Conservation (phyloP, 2,888 invertebrate genomes). For the Caenorhabditis uteleia region DNA sequence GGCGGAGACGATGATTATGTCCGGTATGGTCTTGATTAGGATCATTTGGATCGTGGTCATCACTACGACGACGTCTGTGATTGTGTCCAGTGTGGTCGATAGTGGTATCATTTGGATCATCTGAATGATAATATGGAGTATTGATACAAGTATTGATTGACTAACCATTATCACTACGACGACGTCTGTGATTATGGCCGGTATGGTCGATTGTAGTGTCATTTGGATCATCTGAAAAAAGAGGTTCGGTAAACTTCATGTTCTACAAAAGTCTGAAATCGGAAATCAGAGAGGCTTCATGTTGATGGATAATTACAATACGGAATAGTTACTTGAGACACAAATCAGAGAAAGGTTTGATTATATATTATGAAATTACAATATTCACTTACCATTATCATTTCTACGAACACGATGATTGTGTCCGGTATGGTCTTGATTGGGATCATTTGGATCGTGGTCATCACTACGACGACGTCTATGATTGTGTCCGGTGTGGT, state of each 20-base stretch:
- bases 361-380: slow-evolving; percentile 1
- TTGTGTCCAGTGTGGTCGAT: slow-evolving; percentile 47
- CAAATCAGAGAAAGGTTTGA: background rate
- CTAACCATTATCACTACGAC: no score
- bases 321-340: no score
- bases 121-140: background rate
- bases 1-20: slow-evolving; percentile 15
- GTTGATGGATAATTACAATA: no score
- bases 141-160: no score
- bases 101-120: slow-evolving; percentile 48
- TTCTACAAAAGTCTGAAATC: background rate
- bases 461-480: slow-evolving; percentile 26
- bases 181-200: slow-evolving; percentile 33
- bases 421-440: slow-evolving; percentile 40
- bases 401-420: slow-evolving; percentile 25
- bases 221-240: slow-evolving; percentile 28
- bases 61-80: slow-evolving; percentile 26
- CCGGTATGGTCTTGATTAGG: slow-evolving; percentile 22
- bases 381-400: slow-evolving; percentile 3
- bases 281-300: no score
- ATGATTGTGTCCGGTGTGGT: slow-evolving; percentile 45
- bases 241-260: no score
- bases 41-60: slow-evolving; percentile 14
- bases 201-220: slow-evolving; percentile 42
- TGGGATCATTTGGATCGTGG: slow-evolving; percentile 36